Base-by-base conservation (phyloP, 2,888 invertebrate genomes). In the Pasiphila rectangulata region DNA sequence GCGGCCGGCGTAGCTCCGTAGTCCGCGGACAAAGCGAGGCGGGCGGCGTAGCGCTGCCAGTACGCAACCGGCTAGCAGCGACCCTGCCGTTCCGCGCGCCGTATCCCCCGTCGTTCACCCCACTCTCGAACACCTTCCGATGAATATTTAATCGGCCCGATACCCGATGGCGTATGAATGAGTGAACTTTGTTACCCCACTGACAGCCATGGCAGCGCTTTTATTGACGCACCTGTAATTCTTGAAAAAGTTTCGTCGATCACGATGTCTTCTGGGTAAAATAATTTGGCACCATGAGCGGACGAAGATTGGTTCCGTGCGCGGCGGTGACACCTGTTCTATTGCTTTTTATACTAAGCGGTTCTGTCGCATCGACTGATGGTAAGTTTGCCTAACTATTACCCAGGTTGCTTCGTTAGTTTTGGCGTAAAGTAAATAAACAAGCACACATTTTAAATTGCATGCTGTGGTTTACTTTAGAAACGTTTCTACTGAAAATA, bases 61-160 rank as follows among this genome's bases (percentile, higher is more conserved):
- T 70, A 68, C 69, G 66, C 66, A 75, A 70, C 64, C 72, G 71
- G 69, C 64, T 63, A 64, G 71, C 69, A 63, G 69, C 71, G 56
- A 61, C 63, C 64, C 56, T 69, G 59, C 63, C 61, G 59, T 63
- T 61, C 63, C 53, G 51, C 43, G 35, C 43, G 35, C 63, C 65
- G 64, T 67, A 56, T 63, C 58, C 63, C 56, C 54, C 56, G 53
- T 72, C 73, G 69, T 72, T 70, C 77, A 75, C 74, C 70, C 32
- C 32, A 19, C 32, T 32, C 32, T 72, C 73, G 70, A 72, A 70
- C 78, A 75, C 74, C 70, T 69, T 67, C 65, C 67, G 61, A 78
- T 77, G 83, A 84, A 86, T 86, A 84, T 84, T 84, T 84, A 81
- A 84, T 79, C 70, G 70, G 71, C 61, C 69, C 72, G 72, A 79